Base-by-base conservation (phyloP, 35 echinoderm and acorn worm genomes). In the Apostichopus parvimensis region DNA sequence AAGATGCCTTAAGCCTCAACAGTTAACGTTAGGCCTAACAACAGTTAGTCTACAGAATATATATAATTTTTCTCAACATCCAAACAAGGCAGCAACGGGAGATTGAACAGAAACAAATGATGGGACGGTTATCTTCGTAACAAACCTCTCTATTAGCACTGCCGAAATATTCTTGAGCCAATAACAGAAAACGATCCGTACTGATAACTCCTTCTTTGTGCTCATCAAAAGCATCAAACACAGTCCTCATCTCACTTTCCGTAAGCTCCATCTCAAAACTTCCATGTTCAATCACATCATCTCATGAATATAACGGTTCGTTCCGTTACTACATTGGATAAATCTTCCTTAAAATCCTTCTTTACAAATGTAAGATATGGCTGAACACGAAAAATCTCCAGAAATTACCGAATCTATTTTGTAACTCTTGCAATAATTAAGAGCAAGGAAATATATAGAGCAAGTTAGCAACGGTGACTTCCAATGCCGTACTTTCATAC, bases 201-300 rank as follows among this genome's bases (percentile, higher is more conserved):
- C 83, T 87, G 15, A 87, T 87, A 60, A 87, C 11, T 87, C 83
- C 83, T 25, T 87, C 60, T 18, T 87, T 87, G 10, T 87, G 54
- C 17, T 87, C 83, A 59, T 87, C 83, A 87, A 87, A 87, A 12
- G 83, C 83, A 59, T 66, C 60, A 66, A 87, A 87, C 11, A 87
- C 60, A 23, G 56, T 87, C 13, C 60, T 53, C 55, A 87, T 58
- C 60, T 87, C 83, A 59, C 60, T 66, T 6, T 21, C 83, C 83
- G 60, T 87, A 14, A 80, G 79, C 79, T 80, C 79, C 79, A 80
- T 80, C 79, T 80, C 79, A 45, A 45, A 45, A 45, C 34, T 45
- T 45, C 25, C n/a, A 14, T 80, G 13, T 45, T 80, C 25, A 4
- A 68, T 68, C 64, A 68, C 64, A 68, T 68, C 64, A 68, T 68